A percentile compares a stretch with the other conserved stretches of the same genome.
These are phyloP conservation scores for Neopipo cinnamomea DNA, from an alignment of 2,113 vertebrate species.

Conservation along the genomic window DNA sequence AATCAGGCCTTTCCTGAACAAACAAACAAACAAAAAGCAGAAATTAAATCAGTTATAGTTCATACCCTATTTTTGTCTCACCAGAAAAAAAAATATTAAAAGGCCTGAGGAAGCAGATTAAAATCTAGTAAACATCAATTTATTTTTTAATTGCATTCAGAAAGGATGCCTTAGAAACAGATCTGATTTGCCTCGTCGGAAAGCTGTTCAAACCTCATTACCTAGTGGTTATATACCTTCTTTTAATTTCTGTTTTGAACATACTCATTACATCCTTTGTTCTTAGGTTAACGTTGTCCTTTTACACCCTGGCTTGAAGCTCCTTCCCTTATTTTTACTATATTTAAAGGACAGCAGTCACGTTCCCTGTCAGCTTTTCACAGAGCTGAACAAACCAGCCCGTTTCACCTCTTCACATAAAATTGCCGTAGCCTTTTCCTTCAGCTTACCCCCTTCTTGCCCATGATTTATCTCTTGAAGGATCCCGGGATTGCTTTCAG, in stretches of 20 bases:
- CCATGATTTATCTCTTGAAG: background rate
- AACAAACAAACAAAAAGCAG: background rate
- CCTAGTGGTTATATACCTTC: constrained; percentile 16
- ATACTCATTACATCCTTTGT: background rate
- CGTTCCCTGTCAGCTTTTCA: background rate
- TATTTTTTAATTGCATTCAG: constrained; percentile 50
- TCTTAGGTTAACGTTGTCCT: background rate
- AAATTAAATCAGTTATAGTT: constrained; percentile 2
- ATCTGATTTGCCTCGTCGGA: constrained; percentile 36
- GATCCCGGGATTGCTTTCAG: background rate
- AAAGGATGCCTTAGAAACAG: constrained; percentile 42
- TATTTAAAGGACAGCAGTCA: background rate
- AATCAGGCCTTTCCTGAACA: background rate
- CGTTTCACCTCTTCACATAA: background rate
- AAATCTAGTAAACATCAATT: constrained; percentile 37
- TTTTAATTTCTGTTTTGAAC: constrained; percentile 58
- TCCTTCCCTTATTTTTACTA: background rate
- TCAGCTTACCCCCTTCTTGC: background rate
- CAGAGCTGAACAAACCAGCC: background rate
- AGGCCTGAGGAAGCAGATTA: constrained; percentile 2
- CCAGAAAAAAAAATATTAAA: background rate
- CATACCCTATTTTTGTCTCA: background rate
- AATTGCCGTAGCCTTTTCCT: background rate
- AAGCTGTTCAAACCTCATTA: constrained; percentile 40
- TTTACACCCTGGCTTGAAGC: background rate